Evolutionary conservation across 2,888 invertebrate genomes (phyloP), one percentile per base, ranked within the genome.

Genomic region (Norana najaformis): DNA sequence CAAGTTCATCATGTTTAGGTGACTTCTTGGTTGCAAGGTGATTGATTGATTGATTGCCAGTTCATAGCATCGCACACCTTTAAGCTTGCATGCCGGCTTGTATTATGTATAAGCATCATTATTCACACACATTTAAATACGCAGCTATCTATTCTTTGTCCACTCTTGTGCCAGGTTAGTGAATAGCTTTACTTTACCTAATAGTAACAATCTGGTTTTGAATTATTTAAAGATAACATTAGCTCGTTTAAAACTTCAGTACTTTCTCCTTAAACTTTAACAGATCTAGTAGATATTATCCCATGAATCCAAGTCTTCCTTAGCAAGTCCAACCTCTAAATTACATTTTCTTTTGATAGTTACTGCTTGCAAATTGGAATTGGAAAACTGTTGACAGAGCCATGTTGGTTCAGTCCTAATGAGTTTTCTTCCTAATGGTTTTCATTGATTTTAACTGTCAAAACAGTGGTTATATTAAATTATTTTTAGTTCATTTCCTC

Each of bases 21-120:
- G 30, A 13, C 30, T 69, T n/a, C 6, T n/a, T 69, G 69, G n/a
- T 16, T 69, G n/a, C 30, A n/a, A 69, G 30, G 69, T 69, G 69
- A 69, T n/a, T 69, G n/a, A 69, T 69, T 69, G 69, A 69, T n/a
- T 69, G n/a, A 69, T 69, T 69, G n/a, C 69, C n/a, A 69, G 69
- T 69, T n/a, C 1, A 8, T 69, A 69, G n/a, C 8, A n/a, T 30
- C 30, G 11, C 30, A 30, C 5, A 30, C 69, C 69, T 69, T 69
- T 69, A 69, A n/a, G 69, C n/a, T 6, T 5, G 69, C 69, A 69
- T 69, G n/a, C n/a, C 20, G 47, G 47, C 47, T 47, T 41, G 18
- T 18, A 41, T 41, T 18, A 41, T 41, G 53, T 53, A 16, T 30
- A 53, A 53, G 23, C 53, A 53, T 53, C 3, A 30, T 53, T 53